Evolutionary conservation across 2,797 vertebrate species (phyloP).

Genomic region (Pseudochirops corinnae): DNA sequence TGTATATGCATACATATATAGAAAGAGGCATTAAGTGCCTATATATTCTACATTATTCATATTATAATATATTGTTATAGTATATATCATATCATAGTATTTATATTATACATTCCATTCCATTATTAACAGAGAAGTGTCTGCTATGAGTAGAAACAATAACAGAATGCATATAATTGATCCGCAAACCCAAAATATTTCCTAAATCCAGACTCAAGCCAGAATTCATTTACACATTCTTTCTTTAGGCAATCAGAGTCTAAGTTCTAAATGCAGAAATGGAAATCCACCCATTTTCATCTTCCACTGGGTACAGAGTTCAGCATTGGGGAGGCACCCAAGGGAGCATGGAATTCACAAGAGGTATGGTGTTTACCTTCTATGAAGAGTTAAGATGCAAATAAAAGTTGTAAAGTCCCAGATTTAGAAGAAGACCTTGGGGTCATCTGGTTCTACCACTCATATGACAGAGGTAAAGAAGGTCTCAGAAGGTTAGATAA

Average conservation of each 20-base stretch:
- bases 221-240: not conserved
- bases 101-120: not conserved
- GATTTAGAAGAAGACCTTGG: not conserved
- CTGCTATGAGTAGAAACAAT: not conserved
- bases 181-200: not conserved
- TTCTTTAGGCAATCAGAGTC: not conserved
- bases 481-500: not conserved
- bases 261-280: not conserved
- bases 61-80: not conserved
- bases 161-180: not conserved
- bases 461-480: not conserved
- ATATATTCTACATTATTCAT: not conserved
- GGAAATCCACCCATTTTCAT: not conserved
- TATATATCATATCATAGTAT: not conserved
- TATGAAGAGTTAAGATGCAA: not conserved
- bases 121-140: not conserved
- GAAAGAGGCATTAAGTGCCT: not conserved
- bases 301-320: not conserved
- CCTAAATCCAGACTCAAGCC: not conserved
- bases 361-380: not conserved
- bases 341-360: not conserved
- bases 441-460: not conserved
- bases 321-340: not conserved
- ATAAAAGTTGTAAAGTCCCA: no score
- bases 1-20: not conserved